Evolutionary conservation across 2,797 vertebrate species (phyloP).

Genomic region (Momotus momota): DNA sequence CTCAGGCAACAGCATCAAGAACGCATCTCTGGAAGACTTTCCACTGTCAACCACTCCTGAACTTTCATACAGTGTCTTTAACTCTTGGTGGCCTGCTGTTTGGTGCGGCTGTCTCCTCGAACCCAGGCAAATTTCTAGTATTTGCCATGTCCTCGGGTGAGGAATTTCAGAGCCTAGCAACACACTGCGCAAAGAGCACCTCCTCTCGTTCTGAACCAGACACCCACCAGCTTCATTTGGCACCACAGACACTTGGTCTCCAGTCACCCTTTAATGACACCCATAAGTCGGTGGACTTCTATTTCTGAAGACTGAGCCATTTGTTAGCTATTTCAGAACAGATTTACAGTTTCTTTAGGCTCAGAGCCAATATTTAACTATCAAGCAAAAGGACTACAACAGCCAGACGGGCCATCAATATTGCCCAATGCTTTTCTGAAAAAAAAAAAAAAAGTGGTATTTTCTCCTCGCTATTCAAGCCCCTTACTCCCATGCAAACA

Average conservation of each 20-base stretch:
- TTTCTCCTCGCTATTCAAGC: neutral
- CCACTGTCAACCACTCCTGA: neutral
- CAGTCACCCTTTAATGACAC: slow-evolving; percentile 1
- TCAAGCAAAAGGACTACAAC: neutral
- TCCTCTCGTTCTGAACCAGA: slow-evolving; percentile 30
- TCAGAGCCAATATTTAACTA: slow-evolving; percentile 7
- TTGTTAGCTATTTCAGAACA: slow-evolving; percentile 3
- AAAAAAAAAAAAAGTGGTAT: neutral
- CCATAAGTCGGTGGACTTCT: neutral
- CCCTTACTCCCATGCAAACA: neutral
- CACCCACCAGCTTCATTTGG: slow-evolving; percentile 29
- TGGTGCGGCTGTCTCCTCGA: rapidly evolving
- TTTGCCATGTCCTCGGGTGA: neutral
- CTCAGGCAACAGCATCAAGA: neutral
- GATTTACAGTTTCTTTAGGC: neutral
- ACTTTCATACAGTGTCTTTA: neutral
- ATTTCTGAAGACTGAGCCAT: neutral
- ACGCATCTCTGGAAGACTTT: neutral
- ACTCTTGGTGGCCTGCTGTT: neutral
- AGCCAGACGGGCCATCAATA: neutral
- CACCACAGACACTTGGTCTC: neutral
- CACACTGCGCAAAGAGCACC: slow-evolving; percentile 6
- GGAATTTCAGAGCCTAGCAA: neutral
- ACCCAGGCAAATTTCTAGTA: neutral
- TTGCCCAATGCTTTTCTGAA: neutral